Evolutionary conservation across 2,797 vertebrate genomes (phyloP), one percentile per base, ranked within the genome.

Genomic region (Xenops minutus): DNA sequence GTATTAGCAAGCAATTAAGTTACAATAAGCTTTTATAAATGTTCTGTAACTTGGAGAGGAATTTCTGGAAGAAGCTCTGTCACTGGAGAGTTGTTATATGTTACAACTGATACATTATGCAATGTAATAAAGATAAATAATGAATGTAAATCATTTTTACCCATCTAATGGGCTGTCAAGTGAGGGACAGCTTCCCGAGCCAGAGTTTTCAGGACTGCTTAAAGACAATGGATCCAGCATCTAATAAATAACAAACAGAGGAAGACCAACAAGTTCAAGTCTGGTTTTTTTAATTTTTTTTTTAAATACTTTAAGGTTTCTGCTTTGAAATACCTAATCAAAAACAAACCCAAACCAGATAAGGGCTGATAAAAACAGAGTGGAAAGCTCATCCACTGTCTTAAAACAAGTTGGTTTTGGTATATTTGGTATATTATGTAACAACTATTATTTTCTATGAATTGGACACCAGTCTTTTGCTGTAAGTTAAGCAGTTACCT

Each of bases 201-300:
- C 99, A 18, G 99, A 99, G 97, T 99, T 99, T 97, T 99, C 99
- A 74, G 99, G 99, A 89, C 99, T 99, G 97, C 99, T 99, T 98
- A 99, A 98, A 46, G 99, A 99, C 95, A 99, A 96, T 9, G 99
- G 99, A 97, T 99, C 99, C 97, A 99, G 96, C 99, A 99, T 99
- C 99, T 99, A 97, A 36, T 59, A 80, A 95, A 85, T 39, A 91
- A 91, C 34, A 93, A 90, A 91, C 29, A 93, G 44, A 92, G 10
- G 69, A 90, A 74, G 51, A 96, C 26, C 66, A 83, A 66, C 24
- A 89, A 66, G 36, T 92, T 92, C 39, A 90, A 58, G 14, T 2
- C 2, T 1, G 3, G 15, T 29, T 51, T 39, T 34, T 22, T 9
- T 41, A 41, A 13, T 6, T 22, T 39, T 39, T 54, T 83, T 56